Conservation (phyloP, 2,797 vertebrate species). For the Phrynocephalus vlangalii region DNA sequence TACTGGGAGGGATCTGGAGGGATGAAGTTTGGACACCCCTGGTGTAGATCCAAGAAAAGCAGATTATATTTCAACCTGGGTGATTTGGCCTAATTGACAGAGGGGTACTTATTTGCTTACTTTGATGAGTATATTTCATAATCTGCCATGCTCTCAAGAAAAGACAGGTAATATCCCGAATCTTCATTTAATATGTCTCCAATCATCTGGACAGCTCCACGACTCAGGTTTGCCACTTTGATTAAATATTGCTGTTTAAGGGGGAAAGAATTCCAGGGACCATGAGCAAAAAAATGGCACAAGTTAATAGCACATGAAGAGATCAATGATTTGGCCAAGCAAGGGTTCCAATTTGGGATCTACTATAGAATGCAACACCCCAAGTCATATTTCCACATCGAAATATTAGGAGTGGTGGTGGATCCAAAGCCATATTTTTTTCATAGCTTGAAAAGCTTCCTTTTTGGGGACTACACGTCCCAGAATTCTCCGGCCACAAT, state of each 20-base stretch:
- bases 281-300: background rate
- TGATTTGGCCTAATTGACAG: background rate
- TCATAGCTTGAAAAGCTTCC: background rate
- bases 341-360: background rate
- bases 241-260: conserved; percentile 58
- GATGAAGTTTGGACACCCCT: too few species aligned
- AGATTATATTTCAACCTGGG: background rate
- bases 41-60: background rate
- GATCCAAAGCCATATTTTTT: background rate
- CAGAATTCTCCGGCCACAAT: too few species aligned
- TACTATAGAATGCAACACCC: background rate
- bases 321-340: background rate
- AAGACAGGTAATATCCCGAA: conserved; percentile 79
- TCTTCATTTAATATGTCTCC: conserved; percentile 85
- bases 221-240: conserved; percentile 82
- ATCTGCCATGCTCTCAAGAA: conserved; percentile 79
- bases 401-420: background rate
- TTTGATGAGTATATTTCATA: conserved; percentile 2
- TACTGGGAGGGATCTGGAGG: too few species aligned
- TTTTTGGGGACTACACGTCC: too few species aligned
- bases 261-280: background rate
- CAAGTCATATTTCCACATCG: background rate
- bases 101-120: conserved; percentile 42
- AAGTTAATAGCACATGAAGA: too few species aligned
- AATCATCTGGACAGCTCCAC: conserved; percentile 83